Percentiles rank a stretch among this genome's conserved stretches.
Evolutionary conservation across 2,113 vertebrate species (phyloP).

Genomic region (Herpetotheres cachinnans): DNA sequence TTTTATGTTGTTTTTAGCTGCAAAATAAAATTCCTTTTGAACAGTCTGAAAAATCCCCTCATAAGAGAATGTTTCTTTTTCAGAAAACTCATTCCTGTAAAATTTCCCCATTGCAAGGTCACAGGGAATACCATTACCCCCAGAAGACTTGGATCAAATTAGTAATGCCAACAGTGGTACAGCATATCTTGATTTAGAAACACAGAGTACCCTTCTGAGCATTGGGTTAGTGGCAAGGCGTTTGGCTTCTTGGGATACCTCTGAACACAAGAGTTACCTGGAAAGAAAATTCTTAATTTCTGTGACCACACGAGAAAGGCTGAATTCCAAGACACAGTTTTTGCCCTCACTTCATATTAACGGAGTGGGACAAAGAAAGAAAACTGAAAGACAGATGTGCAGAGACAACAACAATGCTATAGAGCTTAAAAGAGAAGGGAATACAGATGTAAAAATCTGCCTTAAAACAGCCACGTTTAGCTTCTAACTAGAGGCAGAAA

Average conservation of each 20-base stretch:
- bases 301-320: background rate
- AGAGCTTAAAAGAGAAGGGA: background rate
- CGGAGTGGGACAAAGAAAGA: background rate
- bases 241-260: background rate
- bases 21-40: background rate
- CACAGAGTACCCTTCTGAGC: background rate
- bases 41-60: background rate
- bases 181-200: background rate
- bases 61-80: background rate
- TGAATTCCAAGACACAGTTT: background rate
- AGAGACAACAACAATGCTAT: background rate
- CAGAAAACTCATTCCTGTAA: background rate
- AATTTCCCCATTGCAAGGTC: background rate
- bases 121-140: rapidly evolving
- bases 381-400: background rate
- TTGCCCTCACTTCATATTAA: background rate
- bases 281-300: background rate
- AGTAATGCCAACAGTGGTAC: background rate
- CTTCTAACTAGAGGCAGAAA: background rate
- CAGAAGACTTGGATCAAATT: background rate
- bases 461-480: background rate
- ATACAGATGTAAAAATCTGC: background rate
- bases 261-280: background rate
- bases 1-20: background rate
- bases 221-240: background rate